Evolutionary conservation across 1,140 invertebrate genomes (phyloP).

Genomic region (Diorhabda elongata): DNA sequence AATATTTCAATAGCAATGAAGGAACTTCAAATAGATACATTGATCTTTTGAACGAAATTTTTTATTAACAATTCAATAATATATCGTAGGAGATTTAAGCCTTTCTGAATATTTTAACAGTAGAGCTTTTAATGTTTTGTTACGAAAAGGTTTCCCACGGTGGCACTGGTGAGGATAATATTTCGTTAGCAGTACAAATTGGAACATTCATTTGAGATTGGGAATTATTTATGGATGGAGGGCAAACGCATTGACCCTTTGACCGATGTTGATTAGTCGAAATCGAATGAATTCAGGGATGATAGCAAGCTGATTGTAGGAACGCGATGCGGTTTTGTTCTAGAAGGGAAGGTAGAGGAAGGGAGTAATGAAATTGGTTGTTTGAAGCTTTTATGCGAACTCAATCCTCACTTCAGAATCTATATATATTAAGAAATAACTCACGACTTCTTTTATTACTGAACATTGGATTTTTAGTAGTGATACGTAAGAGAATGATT

Average conservation of each 20-base stretch:
- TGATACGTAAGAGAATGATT: too few relatives aligned
- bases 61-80: too few relatives aligned
- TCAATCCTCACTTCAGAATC: background rate
- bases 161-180: constrained; percentile 11
- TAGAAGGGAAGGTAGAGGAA: background rate
- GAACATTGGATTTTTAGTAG: too few relatives aligned
- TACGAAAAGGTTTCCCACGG: background rate
- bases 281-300: constrained; percentile 20
- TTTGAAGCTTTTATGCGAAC: background rate
- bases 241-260: constrained; percentile 21
- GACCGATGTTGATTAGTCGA: constrained; percentile 20
- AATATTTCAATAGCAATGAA: too few relatives aligned
- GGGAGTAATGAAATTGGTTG: background rate
- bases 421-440: too few relatives aligned
- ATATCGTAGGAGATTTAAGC: too few relatives aligned
- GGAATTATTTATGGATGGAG: constrained; percentile 23
- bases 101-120: too few relatives aligned
- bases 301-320: constrained; percentile 4
- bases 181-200: constrained; percentile 20
- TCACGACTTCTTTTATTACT: too few relatives aligned
- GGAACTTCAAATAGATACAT: too few relatives aligned
- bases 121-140: too few relatives aligned
- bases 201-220: constrained; percentile 20
- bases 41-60: too few relatives aligned
- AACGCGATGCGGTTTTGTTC: constrained; percentile 14